A percentile compares a stretch with the other conserved stretches of the same genome.
Conservation (phyloP, 2,113 vertebrate species). For the Pelvicachromis taeniatus region DNA sequence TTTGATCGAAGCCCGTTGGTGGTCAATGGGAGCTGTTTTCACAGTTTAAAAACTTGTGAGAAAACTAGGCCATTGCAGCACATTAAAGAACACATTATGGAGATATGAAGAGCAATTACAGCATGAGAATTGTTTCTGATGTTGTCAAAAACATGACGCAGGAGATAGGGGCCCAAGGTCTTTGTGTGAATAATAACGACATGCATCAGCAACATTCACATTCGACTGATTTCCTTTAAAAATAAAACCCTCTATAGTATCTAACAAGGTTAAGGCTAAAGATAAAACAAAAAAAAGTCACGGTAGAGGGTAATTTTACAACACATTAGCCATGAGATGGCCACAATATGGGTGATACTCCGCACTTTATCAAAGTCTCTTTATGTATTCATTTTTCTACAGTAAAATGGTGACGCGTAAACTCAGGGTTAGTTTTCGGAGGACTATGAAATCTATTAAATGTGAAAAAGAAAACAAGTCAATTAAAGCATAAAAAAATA, state of each 20-base stretch:
- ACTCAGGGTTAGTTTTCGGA: neutral
- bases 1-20: neutral
- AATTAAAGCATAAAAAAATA: neutral
- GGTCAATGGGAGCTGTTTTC: slow-evolving; percentile 15
- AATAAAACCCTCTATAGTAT: slow-evolving; percentile 1
- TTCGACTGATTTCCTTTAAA: slow-evolving; percentile 3
- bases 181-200: slow-evolving; percentile 33
- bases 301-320: neutral
- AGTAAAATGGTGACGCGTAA: neutral
- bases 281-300: neutral
- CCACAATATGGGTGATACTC: neutral
- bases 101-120: slow-evolving; percentile 1
- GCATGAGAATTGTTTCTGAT: slow-evolving; percentile 31
- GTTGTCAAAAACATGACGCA: slow-evolving; percentile 40
- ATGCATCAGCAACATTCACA: slow-evolving; percentile 10
- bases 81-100: neutral
- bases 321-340: neutral
- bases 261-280: neutral
- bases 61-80: neutral
- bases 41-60: neutral
- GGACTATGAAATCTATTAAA: neutral
- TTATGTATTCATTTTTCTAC: neutral
- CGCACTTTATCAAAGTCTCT: neutral
- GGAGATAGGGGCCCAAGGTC: slow-evolving; percentile 54
- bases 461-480: neutral